Evolutionary conservation across 2,888 invertebrate species (phyloP).

Genomic region (Mythimna impura): DNA sequence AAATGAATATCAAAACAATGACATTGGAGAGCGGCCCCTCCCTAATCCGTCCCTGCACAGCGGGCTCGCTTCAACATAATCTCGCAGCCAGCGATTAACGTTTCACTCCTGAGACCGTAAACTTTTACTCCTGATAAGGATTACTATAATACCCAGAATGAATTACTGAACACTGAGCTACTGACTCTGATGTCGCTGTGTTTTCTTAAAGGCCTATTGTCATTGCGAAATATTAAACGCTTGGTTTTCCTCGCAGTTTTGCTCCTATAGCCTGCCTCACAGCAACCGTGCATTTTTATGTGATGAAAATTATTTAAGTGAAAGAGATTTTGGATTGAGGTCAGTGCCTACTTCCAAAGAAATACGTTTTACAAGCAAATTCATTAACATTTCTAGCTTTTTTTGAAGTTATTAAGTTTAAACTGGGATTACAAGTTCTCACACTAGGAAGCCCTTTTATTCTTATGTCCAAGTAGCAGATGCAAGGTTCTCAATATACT

Average conservation of each 20-base stretch:
- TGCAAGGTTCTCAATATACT: too few species aligned
- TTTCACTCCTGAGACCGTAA: constrained; percentile 74
- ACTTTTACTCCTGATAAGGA: constrained; percentile 76
- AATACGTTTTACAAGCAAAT: too few species aligned
- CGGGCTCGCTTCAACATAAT: constrained; percentile 60
- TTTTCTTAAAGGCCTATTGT: constrained; percentile 29
- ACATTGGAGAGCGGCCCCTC: neutral
- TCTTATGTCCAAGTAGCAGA: too few species aligned
- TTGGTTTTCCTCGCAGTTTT: neutral
- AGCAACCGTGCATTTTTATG: neutral
- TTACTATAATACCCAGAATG: constrained; percentile 73
- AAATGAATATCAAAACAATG: constrained; percentile 16
- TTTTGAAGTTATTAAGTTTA: too few species aligned
- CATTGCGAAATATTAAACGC: neutral
- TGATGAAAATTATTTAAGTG: neutral
- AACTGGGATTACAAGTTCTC: too few species aligned
- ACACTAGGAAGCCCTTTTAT: too few species aligned
- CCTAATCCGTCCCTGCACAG: constrained; percentile 55
- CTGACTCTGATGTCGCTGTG: constrained; percentile 20
- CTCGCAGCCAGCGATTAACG: constrained; percentile 75
- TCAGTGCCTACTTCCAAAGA: too few species aligned
- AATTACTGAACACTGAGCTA: constrained; percentile 62
- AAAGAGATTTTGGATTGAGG: too few species aligned
- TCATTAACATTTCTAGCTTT: too few species aligned
- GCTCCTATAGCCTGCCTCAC: neutral